Percentiles rank a stretch among this genome's conserved stretches.
phyloP scores from a whole-genome alignment of 1,140 invertebrate species.

The Octopus sinensis region DNA sequence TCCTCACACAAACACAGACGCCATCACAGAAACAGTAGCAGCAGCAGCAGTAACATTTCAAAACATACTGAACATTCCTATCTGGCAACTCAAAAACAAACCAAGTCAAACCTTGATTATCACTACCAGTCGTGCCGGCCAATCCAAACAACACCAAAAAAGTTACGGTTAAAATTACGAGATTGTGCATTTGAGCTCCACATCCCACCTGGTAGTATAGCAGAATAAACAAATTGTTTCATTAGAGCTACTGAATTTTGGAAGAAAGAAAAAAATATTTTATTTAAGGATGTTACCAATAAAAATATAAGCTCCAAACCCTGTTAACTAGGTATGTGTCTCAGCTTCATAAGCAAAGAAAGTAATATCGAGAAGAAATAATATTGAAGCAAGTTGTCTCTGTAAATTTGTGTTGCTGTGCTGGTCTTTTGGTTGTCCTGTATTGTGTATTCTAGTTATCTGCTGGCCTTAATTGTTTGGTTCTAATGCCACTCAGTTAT shows the following conservation, averaged over 20 bases:
- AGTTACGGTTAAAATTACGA: slow-evolving; percentile 7
- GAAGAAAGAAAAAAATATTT: neutral
- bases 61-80: slow-evolving; percentile 11
- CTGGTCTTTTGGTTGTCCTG: no score
- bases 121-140: neutral
- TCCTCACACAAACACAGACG: neutral
- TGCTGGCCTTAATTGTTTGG: no score
- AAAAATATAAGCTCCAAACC: neutral
- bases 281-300: neutral
- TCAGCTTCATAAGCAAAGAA: neutral
- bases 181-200: slow-evolving; percentile 8
- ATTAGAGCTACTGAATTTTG: neutral
- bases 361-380: no score
- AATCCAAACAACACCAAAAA: slow-evolving; percentile 8
- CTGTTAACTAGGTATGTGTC: neutral
- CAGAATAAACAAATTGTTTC: neutral
- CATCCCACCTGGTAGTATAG: slow-evolving; percentile 12
- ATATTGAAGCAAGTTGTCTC: no score
- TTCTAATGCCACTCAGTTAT: no score
- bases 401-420: no score
- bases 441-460: no score
- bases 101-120: neutral
- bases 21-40: neutral
- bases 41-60: neutral
- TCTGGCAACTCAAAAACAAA: neutral